phyloP scores from a whole-genome alignment of 2,888 invertebrate species.

The Gymnocheta viridis region DNA sequence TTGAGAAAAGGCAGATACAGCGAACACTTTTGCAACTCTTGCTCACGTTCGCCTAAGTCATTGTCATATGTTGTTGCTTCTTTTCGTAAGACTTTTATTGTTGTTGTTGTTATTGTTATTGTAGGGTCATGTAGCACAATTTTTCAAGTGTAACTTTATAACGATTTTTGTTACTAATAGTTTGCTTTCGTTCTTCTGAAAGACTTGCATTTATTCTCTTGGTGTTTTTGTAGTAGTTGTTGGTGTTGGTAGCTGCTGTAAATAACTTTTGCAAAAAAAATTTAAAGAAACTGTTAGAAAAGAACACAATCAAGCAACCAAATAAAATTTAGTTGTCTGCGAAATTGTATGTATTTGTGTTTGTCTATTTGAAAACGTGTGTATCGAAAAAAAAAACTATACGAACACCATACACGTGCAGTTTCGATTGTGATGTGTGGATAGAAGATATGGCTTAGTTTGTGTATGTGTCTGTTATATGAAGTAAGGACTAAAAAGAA shows the following conservation, averaged over 20 bases:
- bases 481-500: neutral
- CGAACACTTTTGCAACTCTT: neutral
- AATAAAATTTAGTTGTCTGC: slow-evolving; percentile 17
- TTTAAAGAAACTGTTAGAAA: neutral
- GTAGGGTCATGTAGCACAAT: neutral
- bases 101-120: slow-evolving; percentile 8
- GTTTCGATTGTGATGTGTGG: neutral
- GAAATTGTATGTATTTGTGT: neutral
- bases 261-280: slow-evolving; percentile 39
- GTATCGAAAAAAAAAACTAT: neutral
- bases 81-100: neutral
- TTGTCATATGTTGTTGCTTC: neutral
- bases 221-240: neutral
- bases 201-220: slow-evolving; percentile 6
- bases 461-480: neutral
- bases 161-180: slow-evolving; percentile 37
- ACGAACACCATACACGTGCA: neutral
- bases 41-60: neutral
- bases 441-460: neutral
- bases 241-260: slow-evolving; percentile 1
- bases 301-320: slow-evolving; percentile 26
- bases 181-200: slow-evolving; percentile 8
- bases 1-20: neutral
- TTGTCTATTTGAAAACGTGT: neutral
- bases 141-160: slow-evolving; percentile 30